phyloP scores from a whole-genome alignment of 1,140 invertebrate genomes.

The Lysiphlebus fabarum region DNA sequence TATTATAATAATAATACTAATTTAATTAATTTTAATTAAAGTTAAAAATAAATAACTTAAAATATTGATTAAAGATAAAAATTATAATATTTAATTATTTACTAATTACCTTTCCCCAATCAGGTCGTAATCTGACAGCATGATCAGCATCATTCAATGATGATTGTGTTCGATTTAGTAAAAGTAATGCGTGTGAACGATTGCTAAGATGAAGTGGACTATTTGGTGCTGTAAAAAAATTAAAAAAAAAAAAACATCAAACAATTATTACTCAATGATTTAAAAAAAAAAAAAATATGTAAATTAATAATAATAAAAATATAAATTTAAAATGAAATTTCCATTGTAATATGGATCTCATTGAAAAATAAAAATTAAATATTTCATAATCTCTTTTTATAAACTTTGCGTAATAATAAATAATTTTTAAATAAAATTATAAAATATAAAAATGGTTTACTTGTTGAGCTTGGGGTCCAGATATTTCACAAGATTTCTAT shows the following conservation, averaged over 20 bases:
- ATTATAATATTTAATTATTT: background rate
- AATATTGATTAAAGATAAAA: background rate
- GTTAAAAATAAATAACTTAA: background rate
- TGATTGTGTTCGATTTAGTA: slow-evolving; percentile 63
- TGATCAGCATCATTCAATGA: slow-evolving; percentile 69
- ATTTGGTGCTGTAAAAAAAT: slow-evolving; percentile 37
- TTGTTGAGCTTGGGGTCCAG: slow-evolving; percentile 2
- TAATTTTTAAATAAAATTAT: slow-evolving; percentile 6
- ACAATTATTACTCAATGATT: too few species aligned
- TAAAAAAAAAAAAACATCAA: slow-evolving; percentile 25
- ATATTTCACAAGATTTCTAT: slow-evolving; percentile 28
- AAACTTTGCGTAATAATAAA: slow-evolving; percentile 25
- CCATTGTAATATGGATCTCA: background rate
- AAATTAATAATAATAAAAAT: background rate
- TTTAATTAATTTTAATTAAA: too few species aligned
- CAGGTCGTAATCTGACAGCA: slow-evolving; percentile 64
- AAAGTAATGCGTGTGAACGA: slow-evolving; percentile 64
- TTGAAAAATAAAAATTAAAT: too few species aligned
- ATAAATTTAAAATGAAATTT: background rate
- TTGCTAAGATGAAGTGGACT: slow-evolving; percentile 70
- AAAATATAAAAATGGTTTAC: background rate
- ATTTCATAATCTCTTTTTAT: slow-evolving; percentile 22
- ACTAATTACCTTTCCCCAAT: slow-evolving; percentile 68
- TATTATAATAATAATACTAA: too few species aligned
- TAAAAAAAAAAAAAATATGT: background rate